phyloP scores from a whole-genome alignment of 2,888 invertebrate species.

The Aporophyla lueneburgensis region DNA sequence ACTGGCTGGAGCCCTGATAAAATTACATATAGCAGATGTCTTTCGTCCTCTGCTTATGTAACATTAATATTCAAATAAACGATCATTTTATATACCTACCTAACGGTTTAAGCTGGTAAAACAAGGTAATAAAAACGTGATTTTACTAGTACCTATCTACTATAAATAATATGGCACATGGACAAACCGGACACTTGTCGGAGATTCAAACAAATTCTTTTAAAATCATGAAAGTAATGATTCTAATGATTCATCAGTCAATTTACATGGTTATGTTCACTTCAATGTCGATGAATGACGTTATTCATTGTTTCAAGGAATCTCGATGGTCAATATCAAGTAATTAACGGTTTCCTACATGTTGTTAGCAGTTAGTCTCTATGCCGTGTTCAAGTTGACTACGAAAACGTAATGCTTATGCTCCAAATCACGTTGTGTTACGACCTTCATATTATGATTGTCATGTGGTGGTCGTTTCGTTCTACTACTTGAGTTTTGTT shows the following conservation, averaged over 20 bases:
- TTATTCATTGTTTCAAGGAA: slow-evolving; percentile 74
- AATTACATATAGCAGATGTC: slow-evolving; percentile 11
- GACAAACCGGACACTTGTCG: slow-evolving; percentile 14
- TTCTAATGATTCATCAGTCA: slow-evolving; percentile 41
- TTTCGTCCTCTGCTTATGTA: slow-evolving; percentile 20
- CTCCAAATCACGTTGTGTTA: slow-evolving; percentile 39
- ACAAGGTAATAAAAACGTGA: slow-evolving; percentile 21
- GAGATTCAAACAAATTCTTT: slow-evolving; percentile 37
- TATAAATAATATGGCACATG: slow-evolving; percentile 27
- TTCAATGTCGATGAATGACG: slow-evolving; percentile 66
- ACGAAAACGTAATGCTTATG: slow-evolving; percentile 39
- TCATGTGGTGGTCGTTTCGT: slow-evolving; percentile 37
- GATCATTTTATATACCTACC: slow-evolving; percentile 2
- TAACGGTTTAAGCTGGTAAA: slow-evolving; percentile 13
- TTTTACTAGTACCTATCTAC: slow-evolving; percentile 10
- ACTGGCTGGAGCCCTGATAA: slow-evolving; percentile 12
- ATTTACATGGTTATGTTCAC: slow-evolving; percentile 49
- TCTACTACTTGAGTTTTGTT: slow-evolving; percentile 41
- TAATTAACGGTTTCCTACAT: slow-evolving; percentile 63
- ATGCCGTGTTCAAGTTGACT: slow-evolving; percentile 36
- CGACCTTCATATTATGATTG: slow-evolving; percentile 54
- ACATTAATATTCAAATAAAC: slow-evolving; percentile 42
- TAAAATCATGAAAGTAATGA: slow-evolving; percentile 42
- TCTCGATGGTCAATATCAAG: slow-evolving; percentile 74
- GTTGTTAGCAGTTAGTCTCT: slow-evolving; percentile 49